Evolutionary conservation across 64 coral and sea anemone genomes (phyloP), one percentile per base, ranked within the genome.

Genomic region (Porites lutea): DNA sequence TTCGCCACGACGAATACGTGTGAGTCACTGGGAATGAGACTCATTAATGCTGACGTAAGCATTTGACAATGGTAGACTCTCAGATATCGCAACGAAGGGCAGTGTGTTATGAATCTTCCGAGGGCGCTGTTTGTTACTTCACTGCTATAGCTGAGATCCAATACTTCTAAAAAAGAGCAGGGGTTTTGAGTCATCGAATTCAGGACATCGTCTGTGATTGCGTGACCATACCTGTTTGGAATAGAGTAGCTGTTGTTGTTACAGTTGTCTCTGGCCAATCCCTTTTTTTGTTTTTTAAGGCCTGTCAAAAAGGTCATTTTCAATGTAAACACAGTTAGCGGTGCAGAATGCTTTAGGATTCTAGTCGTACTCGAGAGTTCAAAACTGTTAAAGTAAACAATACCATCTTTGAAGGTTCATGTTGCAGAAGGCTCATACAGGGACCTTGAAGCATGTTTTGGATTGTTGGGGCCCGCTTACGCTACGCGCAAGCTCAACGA

Each of bases 131-230:
- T 85, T 4, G 88, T 94, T 0, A 99, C 45, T 27, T 81, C 71
- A 43, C 72, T 94, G 74, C 95, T 99, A 52, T 96, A 99, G 44
- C 97, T 99, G 18, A 96, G 53, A 52, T 99, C 97, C 37, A 99
- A 83, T 20, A 96, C 87, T 74, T 96, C 65, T 57, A 99, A 78
- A 2, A 45, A 84, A 10, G 59, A 71, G 47, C 78, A 90, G 4
- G 71, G 63, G 55, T 55, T 68, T 48, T 68, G 7, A 65, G 19
- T 51, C 81, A 84, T 84, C 52, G 81, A 75, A 48, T 79, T 44
- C 10, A 99, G 77, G 7, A 99, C 88, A 14, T 63, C 65, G 59
- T 99, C 97, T 8, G 97, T 99, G 55, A 99, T 80, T 20, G 97
- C 97, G 57, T 96, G 94, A 52, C 97, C 97, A 71, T 94, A 76